phyloP scores from a whole-genome alignment of 2,888 invertebrate species.

The Trypoxylon attenuatum region DNA sequence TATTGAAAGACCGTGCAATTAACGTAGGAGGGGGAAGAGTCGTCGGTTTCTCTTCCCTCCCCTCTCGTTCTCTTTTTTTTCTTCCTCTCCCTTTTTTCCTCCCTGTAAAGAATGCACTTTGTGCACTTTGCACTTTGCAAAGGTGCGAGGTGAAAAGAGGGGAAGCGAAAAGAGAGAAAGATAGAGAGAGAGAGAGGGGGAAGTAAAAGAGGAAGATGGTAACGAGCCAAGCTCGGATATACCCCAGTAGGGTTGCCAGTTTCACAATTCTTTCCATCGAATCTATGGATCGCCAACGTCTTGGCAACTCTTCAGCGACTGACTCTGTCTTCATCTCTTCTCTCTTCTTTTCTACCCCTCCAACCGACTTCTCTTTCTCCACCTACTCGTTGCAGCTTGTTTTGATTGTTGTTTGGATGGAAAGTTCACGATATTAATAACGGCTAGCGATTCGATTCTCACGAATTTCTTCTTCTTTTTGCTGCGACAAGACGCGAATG shows the following conservation, averaged over 20 bases:
- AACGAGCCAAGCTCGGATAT: slow-evolving; percentile 41
- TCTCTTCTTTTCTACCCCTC: no score
- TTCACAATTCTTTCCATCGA: slow-evolving; percentile 42
- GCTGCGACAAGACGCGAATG: no score
- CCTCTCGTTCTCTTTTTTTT: no score
- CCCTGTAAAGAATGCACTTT: neutral
- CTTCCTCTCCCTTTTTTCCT: neutral
- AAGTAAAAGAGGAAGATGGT: slow-evolving; percentile 46
- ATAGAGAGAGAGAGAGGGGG: neutral
- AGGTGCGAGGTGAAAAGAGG: neutral
- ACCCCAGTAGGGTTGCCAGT: slow-evolving; percentile 33
- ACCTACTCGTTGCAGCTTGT: slow-evolving; percentile 16
- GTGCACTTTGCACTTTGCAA: slow-evolving; percentile 18
- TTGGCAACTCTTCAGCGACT: slow-evolving; percentile 41
- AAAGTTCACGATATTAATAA: slow-evolving; percentile 12
- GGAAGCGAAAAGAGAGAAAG: neutral
- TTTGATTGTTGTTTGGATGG: slow-evolving; percentile 1
- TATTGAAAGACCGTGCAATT: no score
- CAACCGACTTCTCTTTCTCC: no score
- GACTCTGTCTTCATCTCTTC: no score
- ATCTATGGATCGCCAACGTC: slow-evolving; percentile 39
- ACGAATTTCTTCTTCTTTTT: neutral
- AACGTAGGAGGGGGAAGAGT: neutral
- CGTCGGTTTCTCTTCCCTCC: no score
- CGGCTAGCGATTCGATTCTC: slow-evolving; percentile 2